Evolutionary conservation across 1,140 invertebrate species (phyloP).

Genomic region (Aphidius ervi): DNA sequence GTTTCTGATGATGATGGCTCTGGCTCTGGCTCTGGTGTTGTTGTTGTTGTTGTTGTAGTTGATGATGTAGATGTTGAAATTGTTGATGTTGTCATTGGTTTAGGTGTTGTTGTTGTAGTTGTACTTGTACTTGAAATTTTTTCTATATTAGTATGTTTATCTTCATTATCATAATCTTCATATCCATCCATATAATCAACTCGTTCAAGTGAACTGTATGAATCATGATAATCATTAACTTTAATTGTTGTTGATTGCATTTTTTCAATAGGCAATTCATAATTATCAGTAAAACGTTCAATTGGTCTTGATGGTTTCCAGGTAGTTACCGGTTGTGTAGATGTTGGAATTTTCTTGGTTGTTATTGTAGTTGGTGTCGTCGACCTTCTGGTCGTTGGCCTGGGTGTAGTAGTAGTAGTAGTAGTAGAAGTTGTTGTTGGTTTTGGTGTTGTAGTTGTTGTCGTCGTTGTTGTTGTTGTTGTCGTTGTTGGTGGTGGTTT

Average conservation of each 20-base stretch:
- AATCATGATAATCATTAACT: background rate
- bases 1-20: background rate
- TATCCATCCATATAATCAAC: conserved; percentile 13
- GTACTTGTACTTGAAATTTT: background rate
- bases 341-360: conserved; percentile 26
- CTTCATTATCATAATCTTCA: conserved; percentile 14
- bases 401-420: conserved; percentile 9
- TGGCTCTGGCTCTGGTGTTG: conserved; percentile 7
- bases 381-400: conserved; percentile 25
- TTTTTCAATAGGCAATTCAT: conserved; percentile 29
- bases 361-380: conserved; percentile 30
- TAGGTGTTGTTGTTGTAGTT: conserved; percentile 7
- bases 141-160: conserved; percentile 23
- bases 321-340: conserved; percentile 35
- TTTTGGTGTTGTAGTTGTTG: conserved; percentile 35
- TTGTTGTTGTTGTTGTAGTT: conserved; percentile 3
- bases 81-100: conserved; percentile 8
- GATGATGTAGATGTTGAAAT: background rate
- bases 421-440: conserved; percentile 40
- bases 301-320: conserved; percentile 34
- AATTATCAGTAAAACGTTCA: conserved; percentile 40
- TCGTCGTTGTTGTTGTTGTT: conserved; percentile 33
- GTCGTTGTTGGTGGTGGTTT: conserved; percentile 41
- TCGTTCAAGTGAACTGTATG: no score
- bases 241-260: conserved; percentile 23